Evolutionary conservation across 2,888 invertebrate genomes (phyloP), one percentile per base, ranked within the genome.

Genomic region (Cataglyphis livida): DNA sequence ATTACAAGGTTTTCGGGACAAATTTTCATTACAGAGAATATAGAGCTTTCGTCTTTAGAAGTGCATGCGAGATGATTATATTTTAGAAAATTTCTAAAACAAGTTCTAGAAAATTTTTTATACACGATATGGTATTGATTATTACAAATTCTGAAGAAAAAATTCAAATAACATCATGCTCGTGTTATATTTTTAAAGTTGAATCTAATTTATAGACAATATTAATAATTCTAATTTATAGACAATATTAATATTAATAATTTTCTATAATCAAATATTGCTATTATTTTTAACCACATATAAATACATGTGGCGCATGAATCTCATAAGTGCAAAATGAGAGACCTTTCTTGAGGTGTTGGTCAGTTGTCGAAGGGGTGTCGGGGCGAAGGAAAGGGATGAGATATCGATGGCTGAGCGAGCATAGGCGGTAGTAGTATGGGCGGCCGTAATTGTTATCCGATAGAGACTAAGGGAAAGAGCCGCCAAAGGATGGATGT

Each of bases 371-470:
- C 85, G 82, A 85, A 78, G 84, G 84, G 59, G 68, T 76, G 83
- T 83, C 78, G 71, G 81, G 70, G 82, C 68, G 68, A 75, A 73
- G 71, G 54, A 79, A 79, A 74, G 75, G 84, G 54, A 85, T 85
- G 89, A 91, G 89, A 89, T 89, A 89, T 89, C 87, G 89, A 88
- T 89, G 88, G 84, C 73, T 66, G 38, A 78, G 74, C 68, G 76
- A 70, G 71, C n/a, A 44, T 41, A 28, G 51, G n/a, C n/a, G n/a
- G 83, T 68, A 79, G 65, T 68, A 81, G 64, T 78, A 76, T 83
- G 64, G 84, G 68, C 62, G 76, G 83, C 87, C 87, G 86, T 91
- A 90, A 91, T 91, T 91, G 90, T 91, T 90, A 90, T 89, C 90
- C 91, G 87, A 91, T 91, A 65, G 74, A 91, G 87, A 89, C 87